Conservation (phyloP, 1,140 invertebrate genomes). For the Drosophila melanica region DNA sequence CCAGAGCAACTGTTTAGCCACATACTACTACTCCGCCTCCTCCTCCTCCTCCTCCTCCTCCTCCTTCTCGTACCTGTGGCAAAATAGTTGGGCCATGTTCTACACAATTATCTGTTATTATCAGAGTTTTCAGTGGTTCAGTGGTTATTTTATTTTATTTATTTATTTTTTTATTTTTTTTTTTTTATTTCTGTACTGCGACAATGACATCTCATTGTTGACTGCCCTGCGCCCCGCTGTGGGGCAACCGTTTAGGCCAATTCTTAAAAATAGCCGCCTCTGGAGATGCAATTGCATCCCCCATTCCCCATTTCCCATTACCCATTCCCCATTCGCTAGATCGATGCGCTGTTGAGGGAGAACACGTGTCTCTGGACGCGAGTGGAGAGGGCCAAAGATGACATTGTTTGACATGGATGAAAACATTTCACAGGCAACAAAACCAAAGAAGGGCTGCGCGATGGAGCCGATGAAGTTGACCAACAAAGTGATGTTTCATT, state of each 20-base stretch:
- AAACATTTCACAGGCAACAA: not conserved
- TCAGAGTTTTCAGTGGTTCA: slow-evolving; percentile 60
- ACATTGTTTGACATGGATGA: slow-evolving; percentile 13
- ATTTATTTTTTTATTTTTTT: not conserved
- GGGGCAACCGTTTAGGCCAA: slow-evolving; percentile 65
- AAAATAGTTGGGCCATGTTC: slow-evolving; percentile 82
- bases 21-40: not conserved
- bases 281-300: slow-evolving; percentile 49
- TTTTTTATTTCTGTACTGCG: slow-evolving; percentile 43
- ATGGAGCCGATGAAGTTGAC: too few relatives aligned
- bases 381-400: not conserved
- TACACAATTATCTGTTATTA: slow-evolving; percentile 83
- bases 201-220: slow-evolving; percentile 77
- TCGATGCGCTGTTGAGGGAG: slow-evolving; percentile 59
- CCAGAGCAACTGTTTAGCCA: slow-evolving; percentile 15
- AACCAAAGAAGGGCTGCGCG: too few relatives aligned
- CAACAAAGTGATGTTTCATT: too few relatives aligned
- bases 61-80: slow-evolving; percentile 30
- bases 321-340: not conserved
- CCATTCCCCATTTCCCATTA: not conserved
- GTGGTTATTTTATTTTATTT: not conserved
- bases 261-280: slow-evolving; percentile 76
- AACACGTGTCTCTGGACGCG: slow-evolving; percentile 63
- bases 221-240: not conserved
- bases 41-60: not conserved